These are phyloP conservation scores for Diorhabda carinulata DNA, from an alignment of 1,140 invertebrate species.

Conservation along the genomic window DNA sequence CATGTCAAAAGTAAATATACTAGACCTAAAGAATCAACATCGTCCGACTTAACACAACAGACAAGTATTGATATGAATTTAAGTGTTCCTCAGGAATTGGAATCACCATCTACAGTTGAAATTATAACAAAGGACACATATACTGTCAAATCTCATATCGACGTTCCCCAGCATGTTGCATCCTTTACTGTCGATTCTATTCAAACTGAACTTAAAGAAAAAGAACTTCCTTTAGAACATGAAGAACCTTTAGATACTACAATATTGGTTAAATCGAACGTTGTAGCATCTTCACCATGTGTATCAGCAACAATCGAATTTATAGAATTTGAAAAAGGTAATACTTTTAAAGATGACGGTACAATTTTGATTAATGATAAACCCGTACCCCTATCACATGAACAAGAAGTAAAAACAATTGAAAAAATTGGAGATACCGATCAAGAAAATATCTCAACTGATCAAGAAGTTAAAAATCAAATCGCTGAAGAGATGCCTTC, in stretches of 20 bases:
- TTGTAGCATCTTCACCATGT: neutral
- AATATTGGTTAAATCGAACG: neutral
- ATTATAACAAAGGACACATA: conserved; percentile 25
- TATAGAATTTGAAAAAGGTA: conserved; percentile 22
- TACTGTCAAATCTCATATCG: conserved; percentile 19
- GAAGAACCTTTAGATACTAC: neutral
- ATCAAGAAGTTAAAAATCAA: neutral
- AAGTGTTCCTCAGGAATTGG: conserved; percentile 12
- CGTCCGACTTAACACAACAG: neutral
- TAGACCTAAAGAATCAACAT: neutral
- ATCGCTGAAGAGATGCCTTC: neutral
- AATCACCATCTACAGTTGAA: conserved; percentile 19
- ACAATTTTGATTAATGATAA: conserved; percentile 27
- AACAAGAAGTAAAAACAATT: neutral
- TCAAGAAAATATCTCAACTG: neutral
- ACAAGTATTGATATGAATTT: conserved; percentile 12
- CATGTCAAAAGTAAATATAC: conserved; percentile 28
- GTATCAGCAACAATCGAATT: conserved; percentile 25
- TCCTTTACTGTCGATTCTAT: conserved; percentile 34
- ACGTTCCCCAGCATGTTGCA: conserved; percentile 9
- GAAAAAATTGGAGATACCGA: neutral
- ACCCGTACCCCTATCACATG: conserved; percentile 19
- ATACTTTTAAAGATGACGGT: neutral
- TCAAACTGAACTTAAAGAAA: conserved; percentile 30
- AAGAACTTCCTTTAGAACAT: conserved; percentile 14